These are phyloP conservation scores for Glyphotaelius pellucidus DNA, from an alignment of 2,888 invertebrate genomes.

Conservation along the genomic window DNA sequence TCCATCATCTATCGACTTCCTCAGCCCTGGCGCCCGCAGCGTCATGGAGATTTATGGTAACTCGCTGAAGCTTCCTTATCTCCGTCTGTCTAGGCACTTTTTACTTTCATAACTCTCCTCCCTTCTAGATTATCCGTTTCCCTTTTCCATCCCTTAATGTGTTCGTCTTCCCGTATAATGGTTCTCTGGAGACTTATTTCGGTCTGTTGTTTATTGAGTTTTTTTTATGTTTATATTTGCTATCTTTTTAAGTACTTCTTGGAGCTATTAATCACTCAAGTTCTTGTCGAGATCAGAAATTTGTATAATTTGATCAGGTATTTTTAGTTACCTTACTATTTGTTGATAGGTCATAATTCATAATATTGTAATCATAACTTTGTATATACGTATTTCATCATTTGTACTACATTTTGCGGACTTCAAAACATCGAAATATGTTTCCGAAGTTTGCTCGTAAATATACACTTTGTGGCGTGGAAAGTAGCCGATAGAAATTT, in stretches of 20 bases:
- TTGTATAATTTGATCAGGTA: background rate
- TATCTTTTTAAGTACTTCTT: background rate
- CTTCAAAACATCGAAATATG: no score
- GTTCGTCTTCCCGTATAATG: conserved; percentile 35
- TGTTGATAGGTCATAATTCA: background rate
- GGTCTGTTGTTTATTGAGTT: conserved; percentile 33
- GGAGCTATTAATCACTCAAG: background rate
- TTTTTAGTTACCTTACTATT: background rate
- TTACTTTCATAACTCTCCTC: conserved; percentile 44
- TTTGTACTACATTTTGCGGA: background rate
- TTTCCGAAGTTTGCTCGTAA: background rate
- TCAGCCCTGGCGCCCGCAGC: conserved; percentile 38
- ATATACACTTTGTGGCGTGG: no score
- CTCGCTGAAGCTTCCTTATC: conserved; percentile 42
- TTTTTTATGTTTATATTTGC: background rate
- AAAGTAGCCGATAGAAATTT: no score
- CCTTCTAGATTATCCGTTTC: conserved; percentile 18
- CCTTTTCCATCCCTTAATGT: conserved; percentile 35
- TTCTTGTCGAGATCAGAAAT: background rate
- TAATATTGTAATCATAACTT: background rate
- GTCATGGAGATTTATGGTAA: conserved; percentile 43
- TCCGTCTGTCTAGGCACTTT: conserved; percentile 47
- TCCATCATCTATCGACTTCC: conserved; percentile 34
- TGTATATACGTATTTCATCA: background rate
- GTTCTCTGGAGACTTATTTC: conserved; percentile 33